A percentile compares a stretch with the other conserved stretches of the same genome.
Evolutionary conservation across 92 coral and sea anemone species (phyloP).

Genomic region (Desmophyllum pertusum): DNA sequence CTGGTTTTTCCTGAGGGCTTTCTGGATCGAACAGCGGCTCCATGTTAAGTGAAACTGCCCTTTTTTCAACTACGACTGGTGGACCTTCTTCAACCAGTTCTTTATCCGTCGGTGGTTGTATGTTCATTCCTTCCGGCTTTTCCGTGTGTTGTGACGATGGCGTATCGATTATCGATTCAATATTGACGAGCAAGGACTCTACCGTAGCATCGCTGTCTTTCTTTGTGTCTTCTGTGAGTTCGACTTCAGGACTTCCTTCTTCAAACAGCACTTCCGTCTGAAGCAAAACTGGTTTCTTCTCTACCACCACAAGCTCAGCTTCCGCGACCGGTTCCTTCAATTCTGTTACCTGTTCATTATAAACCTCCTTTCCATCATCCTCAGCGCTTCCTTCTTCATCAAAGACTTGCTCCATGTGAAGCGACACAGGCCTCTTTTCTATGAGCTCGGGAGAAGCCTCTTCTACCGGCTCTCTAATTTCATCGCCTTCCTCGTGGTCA

Average conservation of each 20-base stretch:
- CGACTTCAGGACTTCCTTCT: background rate
- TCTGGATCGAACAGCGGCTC: background rate
- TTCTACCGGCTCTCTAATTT: background rate
- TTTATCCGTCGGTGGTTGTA: background rate
- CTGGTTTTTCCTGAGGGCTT: background rate
- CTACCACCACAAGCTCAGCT: background rate
- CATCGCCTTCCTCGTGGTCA: background rate
- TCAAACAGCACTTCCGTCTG: slow-evolving; percentile 6
- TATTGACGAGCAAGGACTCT: slow-evolving; percentile 18
- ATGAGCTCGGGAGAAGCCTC: slow-evolving; percentile 13
- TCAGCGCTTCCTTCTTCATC: background rate
- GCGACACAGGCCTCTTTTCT: slow-evolving; percentile 18
- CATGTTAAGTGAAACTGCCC: slow-evolving; percentile 9
- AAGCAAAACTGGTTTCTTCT: slow-evolving; percentile 1
- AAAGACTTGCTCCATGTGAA: background rate
- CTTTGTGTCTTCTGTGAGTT: background rate
- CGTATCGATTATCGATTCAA: slow-evolving; percentile 16
- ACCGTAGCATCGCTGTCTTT: slow-evolving; percentile 6
- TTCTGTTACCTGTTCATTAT: background rate
- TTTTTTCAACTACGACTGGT: slow-evolving; percentile 9
- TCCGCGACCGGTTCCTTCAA: slow-evolving; percentile 4
- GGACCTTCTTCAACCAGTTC: background rate
- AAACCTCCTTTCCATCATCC: slow-evolving; percentile 8
- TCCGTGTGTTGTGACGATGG: background rate
- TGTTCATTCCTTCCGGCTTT: too few relatives aligned